A percentile compares a stretch with the other conserved stretches of the same genome.
Conservation (phyloP, 2,113 vertebrate genomes). For the Bujurquina vittata region DNA sequence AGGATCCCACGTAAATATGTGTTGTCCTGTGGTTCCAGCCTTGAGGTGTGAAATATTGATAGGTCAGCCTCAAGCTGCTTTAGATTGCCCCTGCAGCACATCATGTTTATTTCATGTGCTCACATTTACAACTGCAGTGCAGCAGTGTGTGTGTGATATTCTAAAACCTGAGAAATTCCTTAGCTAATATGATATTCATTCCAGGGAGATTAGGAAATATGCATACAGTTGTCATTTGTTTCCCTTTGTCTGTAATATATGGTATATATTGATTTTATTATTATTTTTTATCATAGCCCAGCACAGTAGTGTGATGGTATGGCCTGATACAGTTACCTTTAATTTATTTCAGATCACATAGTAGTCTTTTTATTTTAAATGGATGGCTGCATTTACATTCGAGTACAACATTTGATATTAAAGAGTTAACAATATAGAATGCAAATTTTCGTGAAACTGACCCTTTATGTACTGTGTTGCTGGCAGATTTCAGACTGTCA, state of each 20-base stretch:
- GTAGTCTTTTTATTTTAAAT: not conserved
- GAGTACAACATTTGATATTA: not conserved
- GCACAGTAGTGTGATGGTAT: not conserved
- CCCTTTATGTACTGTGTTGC: slow-evolving; percentile 26
- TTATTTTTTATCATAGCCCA: not conserved
- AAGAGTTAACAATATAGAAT: not conserved
- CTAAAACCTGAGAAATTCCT: slow-evolving; percentile 25
- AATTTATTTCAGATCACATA: slow-evolving; percentile 11
- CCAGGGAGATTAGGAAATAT: slow-evolving; percentile 38
- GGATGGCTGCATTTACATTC: not conserved
- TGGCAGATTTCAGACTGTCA: slow-evolving; percentile 92
- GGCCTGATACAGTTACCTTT: slow-evolving; percentile 6
- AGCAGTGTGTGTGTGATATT: slow-evolving; percentile 31
- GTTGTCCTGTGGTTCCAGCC: slow-evolving; percentile 39
- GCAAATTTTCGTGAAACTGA: not conserved
- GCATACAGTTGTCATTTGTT: slow-evolving; percentile 37
- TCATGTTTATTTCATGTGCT: slow-evolving; percentile 73
- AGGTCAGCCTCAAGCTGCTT: slow-evolving; percentile 59
- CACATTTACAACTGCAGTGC: slow-evolving; percentile 47
- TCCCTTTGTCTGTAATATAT: slow-evolving; percentile 3
- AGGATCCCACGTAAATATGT: slow-evolving; percentile 57
- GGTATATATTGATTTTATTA: not conserved
- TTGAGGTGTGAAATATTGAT: slow-evolving; percentile 74
- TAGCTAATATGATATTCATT: slow-evolving; percentile 45
- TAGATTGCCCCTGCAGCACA: slow-evolving; percentile 47